Percentiles rank a stretch among this genome's conserved stretches.
These are phyloP conservation scores for Mantis religiosa DNA, from an alignment of 2,888 invertebrate genomes.

Conservation along the genomic window DNA sequence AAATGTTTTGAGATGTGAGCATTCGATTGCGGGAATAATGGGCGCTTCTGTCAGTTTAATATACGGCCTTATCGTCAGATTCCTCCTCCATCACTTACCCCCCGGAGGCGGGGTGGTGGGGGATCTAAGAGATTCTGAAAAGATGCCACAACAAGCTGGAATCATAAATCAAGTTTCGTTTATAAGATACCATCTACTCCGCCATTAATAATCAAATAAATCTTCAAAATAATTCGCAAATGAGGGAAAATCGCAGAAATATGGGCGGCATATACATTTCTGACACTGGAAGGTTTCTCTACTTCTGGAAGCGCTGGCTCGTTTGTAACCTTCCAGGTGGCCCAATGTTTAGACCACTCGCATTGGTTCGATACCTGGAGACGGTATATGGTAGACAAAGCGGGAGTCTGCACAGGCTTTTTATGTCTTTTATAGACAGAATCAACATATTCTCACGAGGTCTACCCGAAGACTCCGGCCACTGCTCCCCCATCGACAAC, in stretches of 20 bases:
- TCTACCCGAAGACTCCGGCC: too few species aligned
- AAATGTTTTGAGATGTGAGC: neutral
- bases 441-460: too few species aligned
- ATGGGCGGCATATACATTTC: neutral
- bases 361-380: too few species aligned
- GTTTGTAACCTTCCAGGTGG: too few species aligned
- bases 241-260: neutral
- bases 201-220: neutral
- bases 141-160: neutral
- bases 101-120: too few species aligned
- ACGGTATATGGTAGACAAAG: too few species aligned
- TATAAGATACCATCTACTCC: neutral
- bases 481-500: too few species aligned
- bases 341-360: too few species aligned
- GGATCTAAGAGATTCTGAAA: neutral
- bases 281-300: too few species aligned
- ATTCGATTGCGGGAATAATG: neutral
- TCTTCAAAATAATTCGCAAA: neutral
- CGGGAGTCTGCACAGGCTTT: too few species aligned
- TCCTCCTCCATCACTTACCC: neutral
- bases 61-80: neutral
- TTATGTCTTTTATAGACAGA: too few species aligned
- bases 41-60: neutral
- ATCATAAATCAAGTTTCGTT: neutral
- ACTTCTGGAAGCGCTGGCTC: too few species aligned